A percentile compares a stretch with the other conserved stretches of the same genome.
Evolutionary conservation across 92 coral and sea anemone genomes (phyloP).

Genomic region (Bergia puertoricense): DNA sequence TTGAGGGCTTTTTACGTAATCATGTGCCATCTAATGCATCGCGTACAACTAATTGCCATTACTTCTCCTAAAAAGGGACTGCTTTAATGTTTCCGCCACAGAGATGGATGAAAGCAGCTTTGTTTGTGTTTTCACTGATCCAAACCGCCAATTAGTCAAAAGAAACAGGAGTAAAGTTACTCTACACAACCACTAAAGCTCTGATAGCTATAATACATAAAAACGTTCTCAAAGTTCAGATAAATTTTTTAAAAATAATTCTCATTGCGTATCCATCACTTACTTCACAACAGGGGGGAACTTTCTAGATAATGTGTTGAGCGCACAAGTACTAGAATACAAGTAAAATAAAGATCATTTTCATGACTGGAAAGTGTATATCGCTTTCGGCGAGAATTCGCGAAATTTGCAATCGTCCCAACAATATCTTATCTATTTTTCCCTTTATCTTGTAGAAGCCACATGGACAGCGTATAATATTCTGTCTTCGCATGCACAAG

Average conservation of each 20-base stretch:
- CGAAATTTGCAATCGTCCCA: neutral
- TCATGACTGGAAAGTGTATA: neutral
- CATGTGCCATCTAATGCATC: constrained; percentile 21
- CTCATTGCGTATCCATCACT: neutral
- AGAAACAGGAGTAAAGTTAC: neutral
- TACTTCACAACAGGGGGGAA: neutral
- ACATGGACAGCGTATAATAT: constrained; percentile 18
- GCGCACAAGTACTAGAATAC: neutral
- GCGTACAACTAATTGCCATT: constrained; percentile 22
- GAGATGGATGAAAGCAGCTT: constrained; percentile 22
- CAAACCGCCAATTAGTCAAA: constrained; percentile 27
- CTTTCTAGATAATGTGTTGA: neutral
- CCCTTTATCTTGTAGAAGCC: constrained; percentile 25
- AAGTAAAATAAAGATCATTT: neutral
- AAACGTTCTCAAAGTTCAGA: neutral
- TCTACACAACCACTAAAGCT: neutral
- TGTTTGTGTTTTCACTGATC: constrained; percentile 38
- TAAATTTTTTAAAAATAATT: no score
- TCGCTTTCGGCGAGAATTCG: constrained; percentile 9
- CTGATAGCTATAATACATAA: neutral
- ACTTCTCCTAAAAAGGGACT: neutral
- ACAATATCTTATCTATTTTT: constrained; percentile 9
- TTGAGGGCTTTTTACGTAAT: constrained; percentile 22
- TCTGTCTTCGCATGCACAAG: constrained; percentile 18
- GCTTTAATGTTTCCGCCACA: constrained; percentile 47